Conservation (phyloP, 92 coral and sea anemone genomes). For the Montipora capitata region DNA sequence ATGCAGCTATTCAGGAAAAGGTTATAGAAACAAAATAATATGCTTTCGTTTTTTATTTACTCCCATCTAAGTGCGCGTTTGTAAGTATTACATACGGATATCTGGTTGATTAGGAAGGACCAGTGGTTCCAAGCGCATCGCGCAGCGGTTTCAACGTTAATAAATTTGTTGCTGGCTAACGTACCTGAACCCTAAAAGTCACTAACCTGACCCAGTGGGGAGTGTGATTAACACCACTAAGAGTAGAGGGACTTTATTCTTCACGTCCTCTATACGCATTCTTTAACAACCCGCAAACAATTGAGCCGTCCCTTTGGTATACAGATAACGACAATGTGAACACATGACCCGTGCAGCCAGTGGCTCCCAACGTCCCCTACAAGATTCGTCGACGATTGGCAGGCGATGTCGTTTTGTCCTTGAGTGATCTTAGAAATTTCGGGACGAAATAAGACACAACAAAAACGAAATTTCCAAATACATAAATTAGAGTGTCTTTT, state of each 20-base stretch:
- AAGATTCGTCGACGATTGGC: slow-evolving; percentile 1
- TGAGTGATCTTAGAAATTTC: not conserved
- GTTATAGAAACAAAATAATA: slow-evolving; percentile 3
- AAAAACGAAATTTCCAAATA: not conserved
- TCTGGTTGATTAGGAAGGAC: too few species aligned
- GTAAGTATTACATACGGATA: too few species aligned
- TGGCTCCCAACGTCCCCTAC: not conserved
- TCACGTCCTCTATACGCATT: slow-evolving; percentile 13
- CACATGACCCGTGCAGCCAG: not conserved
- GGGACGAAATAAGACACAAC: not conserved
- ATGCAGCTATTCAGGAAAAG: not conserved
- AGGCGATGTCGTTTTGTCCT: not conserved
- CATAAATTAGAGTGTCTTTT: not conserved
- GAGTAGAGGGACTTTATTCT: not conserved
- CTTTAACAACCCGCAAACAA: slow-evolving; percentile 46
- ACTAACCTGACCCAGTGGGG: slow-evolving; percentile 60
- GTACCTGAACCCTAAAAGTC: too few species aligned
- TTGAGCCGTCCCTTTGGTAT: slow-evolving; percentile 5
- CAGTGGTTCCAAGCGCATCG: too few species aligned
- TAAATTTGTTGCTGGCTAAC: too few species aligned
- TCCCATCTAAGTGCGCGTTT: not conserved
- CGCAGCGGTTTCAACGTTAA: too few species aligned
- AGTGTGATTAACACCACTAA: slow-evolving; percentile 1
- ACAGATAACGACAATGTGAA: not conserved
- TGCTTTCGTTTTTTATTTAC: not conserved